Base-by-base conservation (phyloP, 2,113 vertebrate species). In the Syngnathus typhle region DNA sequence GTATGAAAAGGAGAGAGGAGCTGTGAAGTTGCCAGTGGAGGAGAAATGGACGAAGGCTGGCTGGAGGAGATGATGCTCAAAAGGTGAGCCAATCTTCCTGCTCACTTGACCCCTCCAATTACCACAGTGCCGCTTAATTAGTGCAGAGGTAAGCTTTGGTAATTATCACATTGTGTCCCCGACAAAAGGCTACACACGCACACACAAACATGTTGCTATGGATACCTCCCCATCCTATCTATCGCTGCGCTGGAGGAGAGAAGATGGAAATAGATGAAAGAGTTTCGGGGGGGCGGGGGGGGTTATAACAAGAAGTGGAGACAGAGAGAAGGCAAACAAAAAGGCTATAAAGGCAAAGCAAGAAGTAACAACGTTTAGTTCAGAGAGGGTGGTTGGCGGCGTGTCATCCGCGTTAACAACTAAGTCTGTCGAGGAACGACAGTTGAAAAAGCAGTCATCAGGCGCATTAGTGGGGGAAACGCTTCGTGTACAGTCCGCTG, bases 31-130 rank as follows among this genome's bases (percentile, higher is more conserved):
- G 73, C 70, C 68, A 67, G 70, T n/a, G 5, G 59, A 74, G 65
- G 70, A 78, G 80, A 74, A 60, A 71, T 73, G 63, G 70, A 73
- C 67, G 11, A 76, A 64, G 67, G 46, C 52, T 55, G 52, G 70
- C 44, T 58, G 16, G 67, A 73, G 77, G 68, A 77, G 74, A 70
- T 76, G 82, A 83, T 79, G 79, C 75, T 67, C 38, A 69, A 81
- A 82, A 80, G 86, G 84, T 89, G 85, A 89, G 87, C 85, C 83
- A 86, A 91, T 89, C 80, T 80, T 88, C 85, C 80, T 84, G 88
- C 81, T 85, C 88, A 90, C 89, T 91, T 91, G 89, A 91, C 91
- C 89, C 82, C 65, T 89, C 82, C 86, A 88, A 90, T 92, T 91
- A 91, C 87, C 87, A 84, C 79, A 62, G 85, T 81, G 81, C 81